Evolutionary conservation across 2,113 vertebrate species (phyloP).

Genomic region (Mesitornis unicolor): DNA sequence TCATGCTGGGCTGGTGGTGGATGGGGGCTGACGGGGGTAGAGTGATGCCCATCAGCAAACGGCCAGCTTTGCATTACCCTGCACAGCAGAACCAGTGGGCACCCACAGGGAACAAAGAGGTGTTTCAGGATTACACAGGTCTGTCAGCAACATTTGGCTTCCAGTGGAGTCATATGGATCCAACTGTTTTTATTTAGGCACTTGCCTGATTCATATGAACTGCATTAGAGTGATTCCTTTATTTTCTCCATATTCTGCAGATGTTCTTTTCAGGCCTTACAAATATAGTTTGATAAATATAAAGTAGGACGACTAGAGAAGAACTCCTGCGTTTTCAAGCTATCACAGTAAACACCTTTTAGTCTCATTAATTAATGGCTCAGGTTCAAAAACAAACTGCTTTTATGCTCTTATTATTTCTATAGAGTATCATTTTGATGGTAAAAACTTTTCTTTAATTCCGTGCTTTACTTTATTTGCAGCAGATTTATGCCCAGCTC

Average conservation of each 20-base stretch:
- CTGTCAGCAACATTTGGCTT: background rate
- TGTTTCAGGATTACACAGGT: background rate
- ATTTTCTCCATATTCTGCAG: background rate
- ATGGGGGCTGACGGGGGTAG: background rate
- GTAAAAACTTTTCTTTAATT: background rate
- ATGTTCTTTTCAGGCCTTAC: background rate
- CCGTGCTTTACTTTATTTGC: background rate
- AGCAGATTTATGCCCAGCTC: background rate
- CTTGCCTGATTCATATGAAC: background rate
- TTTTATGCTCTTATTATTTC: background rate
- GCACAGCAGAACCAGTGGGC: background rate
- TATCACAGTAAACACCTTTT: background rate
- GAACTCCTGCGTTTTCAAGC: background rate
- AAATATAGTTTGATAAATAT: background rate
- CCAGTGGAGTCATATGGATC: background rate
- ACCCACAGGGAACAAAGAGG: background rate
- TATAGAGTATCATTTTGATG: background rate
- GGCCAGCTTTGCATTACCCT: background rate
- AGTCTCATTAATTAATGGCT: background rate
- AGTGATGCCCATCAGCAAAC: fast-evolving
- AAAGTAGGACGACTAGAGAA: background rate
- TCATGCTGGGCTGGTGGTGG: background rate
- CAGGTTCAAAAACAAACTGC: background rate
- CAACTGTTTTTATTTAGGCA: background rate
- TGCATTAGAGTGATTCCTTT: background rate